Base-by-base conservation (phyloP, 2,888 invertebrate species). In the Athripsodes cinereus region DNA sequence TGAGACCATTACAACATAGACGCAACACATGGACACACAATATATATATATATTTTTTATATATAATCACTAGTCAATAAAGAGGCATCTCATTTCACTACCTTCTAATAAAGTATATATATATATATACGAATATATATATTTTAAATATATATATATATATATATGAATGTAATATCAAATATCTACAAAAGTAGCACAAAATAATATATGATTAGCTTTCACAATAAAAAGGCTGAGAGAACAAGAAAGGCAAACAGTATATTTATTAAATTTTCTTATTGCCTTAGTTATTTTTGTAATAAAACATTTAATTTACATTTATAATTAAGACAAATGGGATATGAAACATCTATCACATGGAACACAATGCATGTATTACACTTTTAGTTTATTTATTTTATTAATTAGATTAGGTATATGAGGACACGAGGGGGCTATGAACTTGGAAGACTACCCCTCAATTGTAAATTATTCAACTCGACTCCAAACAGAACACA, bases 1-100 rank as follows among this genome's bases (percentile, higher is more conserved):
- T 26, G 49, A 57, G 47, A 62, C 57, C 57, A 56, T 55, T 40
- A 77, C 72, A 70, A 72, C 62, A 71, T 70, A 68, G 73, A 75
- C 72, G 73, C 75, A 73, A 73, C 76, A 73, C 76, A 76, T 76
- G 78, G 79, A 79, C 79, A 73, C 75, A 74, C 74, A 62, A 74
- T 76, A 16, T 26, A 26, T 3, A 10, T 26, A 26, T 10, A 26
- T 6, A 6, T 2, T 40, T 8, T 13, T 8, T 16, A 40, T 13
- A 13, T 40, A 40, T 13, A 49, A 48, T 49, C 31, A n/a, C 40
- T 40, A 40, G 5, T 40, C 16, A 40, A 40, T 40, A 40, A 57
- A 62, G 60, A 62, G 62, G 62, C 60, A 58, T 60, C 51, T 56
- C 50, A 52, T 48, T 53, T 59, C 55, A 61, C 49, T 57, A 55